Percentiles rank a stretch among this genome's conserved stretches.
Evolutionary conservation across 2,113 vertebrate species (phyloP).

Genomic region (Zapornia atra): DNA sequence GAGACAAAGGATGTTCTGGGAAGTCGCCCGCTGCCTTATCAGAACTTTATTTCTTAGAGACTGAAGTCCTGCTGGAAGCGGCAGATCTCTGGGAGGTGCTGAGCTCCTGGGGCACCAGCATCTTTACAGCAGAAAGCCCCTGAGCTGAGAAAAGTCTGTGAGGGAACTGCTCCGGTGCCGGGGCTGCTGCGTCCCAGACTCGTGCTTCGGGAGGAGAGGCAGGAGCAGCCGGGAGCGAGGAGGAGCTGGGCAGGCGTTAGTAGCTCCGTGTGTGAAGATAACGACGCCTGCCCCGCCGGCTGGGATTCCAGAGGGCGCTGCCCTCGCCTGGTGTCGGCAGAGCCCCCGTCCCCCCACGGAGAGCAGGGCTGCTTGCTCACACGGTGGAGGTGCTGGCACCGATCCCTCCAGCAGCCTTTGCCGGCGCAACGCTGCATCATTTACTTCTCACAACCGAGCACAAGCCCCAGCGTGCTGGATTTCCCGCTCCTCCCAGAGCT

Average conservation of each 20-base stretch:
- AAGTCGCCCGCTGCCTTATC: constrained; percentile 18
- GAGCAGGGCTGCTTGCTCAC: background rate
- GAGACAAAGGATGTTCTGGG: constrained; percentile 27
- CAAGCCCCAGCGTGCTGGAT: accelerated
- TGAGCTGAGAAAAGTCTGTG: background rate
- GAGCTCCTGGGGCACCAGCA: background rate
- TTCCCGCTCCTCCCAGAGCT: accelerated
- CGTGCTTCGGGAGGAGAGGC: background rate
- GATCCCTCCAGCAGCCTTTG: accelerated
- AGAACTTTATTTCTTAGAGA: background rate
- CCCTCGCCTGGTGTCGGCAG: accelerated
- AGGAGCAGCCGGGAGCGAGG: background rate
- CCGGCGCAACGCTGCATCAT: accelerated
- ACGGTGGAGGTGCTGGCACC: background rate
- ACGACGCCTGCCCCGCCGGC: background rate
- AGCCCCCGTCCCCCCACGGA: background rate
- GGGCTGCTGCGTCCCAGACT: background rate
- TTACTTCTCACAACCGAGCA: accelerated
- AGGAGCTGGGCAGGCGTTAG: background rate
- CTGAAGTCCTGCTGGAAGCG: background rate
- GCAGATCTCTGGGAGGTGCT: background rate
- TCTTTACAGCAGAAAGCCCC: background rate
- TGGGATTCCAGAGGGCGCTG: accelerated
- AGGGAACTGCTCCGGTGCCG: background rate
- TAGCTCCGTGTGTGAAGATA: background rate